Percentiles rank a stretch among this genome's conserved stretches.
Evolutionary conservation across 37 sponge, comb jelly and placozoan genomes (phyloP).

Genomic region (Cliona cf. orientalis): DNA sequence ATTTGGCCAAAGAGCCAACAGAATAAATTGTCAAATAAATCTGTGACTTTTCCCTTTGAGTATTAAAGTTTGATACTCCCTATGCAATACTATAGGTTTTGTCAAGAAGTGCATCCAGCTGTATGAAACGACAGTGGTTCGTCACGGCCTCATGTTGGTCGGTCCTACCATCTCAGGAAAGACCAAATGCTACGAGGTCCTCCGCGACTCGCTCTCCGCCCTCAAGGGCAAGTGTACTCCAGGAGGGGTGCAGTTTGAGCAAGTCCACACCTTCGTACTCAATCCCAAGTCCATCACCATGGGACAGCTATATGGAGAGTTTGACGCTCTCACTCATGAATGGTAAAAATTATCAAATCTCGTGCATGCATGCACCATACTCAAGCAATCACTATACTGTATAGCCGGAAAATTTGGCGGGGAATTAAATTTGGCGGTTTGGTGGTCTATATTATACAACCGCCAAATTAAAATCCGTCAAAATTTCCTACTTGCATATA

Average conservation of each 20-base stretch:
- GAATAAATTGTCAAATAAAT: no score
- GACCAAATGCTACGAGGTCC: conserved; percentile 81
- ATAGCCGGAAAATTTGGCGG: no score
- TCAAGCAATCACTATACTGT: no score
- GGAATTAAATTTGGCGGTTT: no score
- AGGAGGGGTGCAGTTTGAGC: conserved; percentile 86
- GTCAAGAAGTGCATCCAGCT: conserved; percentile 98
- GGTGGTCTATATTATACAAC: no score
- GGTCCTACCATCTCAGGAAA: conserved; percentile 99
- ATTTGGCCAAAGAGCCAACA: no score
- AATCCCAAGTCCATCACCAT: conserved; percentile 99
- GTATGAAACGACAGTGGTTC: conserved; percentile 99
- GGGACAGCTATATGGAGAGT: conserved; percentile 99
- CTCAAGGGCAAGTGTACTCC: conserved; percentile 87
- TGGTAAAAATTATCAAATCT: conserved; percentile 70
- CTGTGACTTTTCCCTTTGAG: not conserved
- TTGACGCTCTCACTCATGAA: conserved; percentile 97
- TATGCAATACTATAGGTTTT: conserved; percentile 57
- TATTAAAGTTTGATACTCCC: not conserved
- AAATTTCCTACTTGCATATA: no score
- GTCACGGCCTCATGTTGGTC: conserved; percentile 99
- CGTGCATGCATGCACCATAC: not conserved
- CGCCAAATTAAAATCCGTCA: no score
- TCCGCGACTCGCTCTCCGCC: conserved; percentile 72
- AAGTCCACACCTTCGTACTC: conserved; percentile 87